Percentiles rank a stretch among this genome's conserved stretches.
Evolutionary conservation across 2,113 vertebrate genomes (phyloP).

Genomic region (Ictidomys tridecemlineatus): DNA sequence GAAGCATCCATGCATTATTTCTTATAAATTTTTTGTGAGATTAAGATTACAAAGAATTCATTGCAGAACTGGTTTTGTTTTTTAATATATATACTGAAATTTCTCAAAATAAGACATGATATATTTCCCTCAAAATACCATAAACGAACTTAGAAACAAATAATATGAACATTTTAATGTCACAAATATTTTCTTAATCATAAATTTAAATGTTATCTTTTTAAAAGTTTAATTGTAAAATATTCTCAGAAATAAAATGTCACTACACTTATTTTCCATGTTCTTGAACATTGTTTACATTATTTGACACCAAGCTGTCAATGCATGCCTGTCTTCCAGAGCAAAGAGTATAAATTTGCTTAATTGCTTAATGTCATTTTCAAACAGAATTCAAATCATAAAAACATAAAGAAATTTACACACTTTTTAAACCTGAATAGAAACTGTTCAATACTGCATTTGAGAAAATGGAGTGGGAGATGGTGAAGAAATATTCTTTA

Average conservation of each 20-base stretch:
- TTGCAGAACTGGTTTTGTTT: not conserved
- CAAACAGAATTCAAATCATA: not conserved
- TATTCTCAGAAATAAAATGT: slow-evolving; percentile 6
- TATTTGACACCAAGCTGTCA: not conserved
- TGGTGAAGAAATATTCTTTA: not conserved
- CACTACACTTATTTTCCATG: not conserved
- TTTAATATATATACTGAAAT: not conserved
- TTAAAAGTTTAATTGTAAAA: not conserved
- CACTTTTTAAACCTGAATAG: not conserved
- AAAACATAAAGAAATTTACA: not conserved
- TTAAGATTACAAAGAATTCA: not conserved
- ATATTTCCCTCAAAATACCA: not conserved
- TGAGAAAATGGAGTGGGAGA: not conserved
- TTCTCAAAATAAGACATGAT: not conserved
- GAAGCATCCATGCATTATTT: not conserved
- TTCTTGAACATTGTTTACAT: not conserved
- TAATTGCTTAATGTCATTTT: not conserved
- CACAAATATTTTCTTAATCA: not conserved
- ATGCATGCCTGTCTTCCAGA: not conserved
- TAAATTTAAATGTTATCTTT: not conserved
- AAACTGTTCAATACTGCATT: not conserved
- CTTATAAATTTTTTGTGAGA: not conserved
- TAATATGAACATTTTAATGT: not conserved
- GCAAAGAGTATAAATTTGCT: slow-evolving; percentile 3
- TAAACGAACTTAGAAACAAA: not conserved